phyloP scores from a whole-genome alignment of 2,888 invertebrate genomes.

The Macaria notata region DNA sequence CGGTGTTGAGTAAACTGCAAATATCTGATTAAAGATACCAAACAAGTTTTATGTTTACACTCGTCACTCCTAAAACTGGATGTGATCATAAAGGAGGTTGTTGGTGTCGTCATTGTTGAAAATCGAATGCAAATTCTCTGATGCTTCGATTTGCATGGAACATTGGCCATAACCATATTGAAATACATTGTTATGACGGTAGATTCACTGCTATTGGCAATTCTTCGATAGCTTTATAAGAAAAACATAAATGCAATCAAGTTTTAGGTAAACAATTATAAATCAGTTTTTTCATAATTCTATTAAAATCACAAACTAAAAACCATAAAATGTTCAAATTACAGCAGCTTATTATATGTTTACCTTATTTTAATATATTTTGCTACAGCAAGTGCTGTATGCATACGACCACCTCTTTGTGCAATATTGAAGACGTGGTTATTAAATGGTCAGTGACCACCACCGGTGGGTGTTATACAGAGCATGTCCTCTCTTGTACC shows the following conservation, averaged over 20 bases:
- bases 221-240: no score
- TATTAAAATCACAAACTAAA: no score
- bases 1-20: neutral
- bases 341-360: no score
- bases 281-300: no score
- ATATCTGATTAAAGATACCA: neutral
- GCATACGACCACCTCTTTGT: slow-evolving; percentile 24
- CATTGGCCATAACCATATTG: no score
- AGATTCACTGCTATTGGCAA: no score
- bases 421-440: slow-evolving; percentile 24
- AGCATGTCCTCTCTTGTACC: slow-evolving; percentile 18
- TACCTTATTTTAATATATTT: no score
- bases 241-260: no score
- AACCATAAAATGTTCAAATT: no score
- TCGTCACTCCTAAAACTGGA: slow-evolving; percentile 1
- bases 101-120: slow-evolving; percentile 1
- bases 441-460: slow-evolving; percentile 35
- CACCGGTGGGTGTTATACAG: slow-evolving; percentile 30
- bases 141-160: no score
- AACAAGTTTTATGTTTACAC: slow-evolving; percentile 10
- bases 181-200: no score
- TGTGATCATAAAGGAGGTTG: slow-evolving; percentile 1
- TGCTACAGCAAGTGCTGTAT: slow-evolving; percentile 31
- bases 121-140: neutral
- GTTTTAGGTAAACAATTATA: no score